Evolutionary conservation across 2,113 vertebrate genomes (phyloP).

Genomic region (Solenodon paradoxus): DNA sequence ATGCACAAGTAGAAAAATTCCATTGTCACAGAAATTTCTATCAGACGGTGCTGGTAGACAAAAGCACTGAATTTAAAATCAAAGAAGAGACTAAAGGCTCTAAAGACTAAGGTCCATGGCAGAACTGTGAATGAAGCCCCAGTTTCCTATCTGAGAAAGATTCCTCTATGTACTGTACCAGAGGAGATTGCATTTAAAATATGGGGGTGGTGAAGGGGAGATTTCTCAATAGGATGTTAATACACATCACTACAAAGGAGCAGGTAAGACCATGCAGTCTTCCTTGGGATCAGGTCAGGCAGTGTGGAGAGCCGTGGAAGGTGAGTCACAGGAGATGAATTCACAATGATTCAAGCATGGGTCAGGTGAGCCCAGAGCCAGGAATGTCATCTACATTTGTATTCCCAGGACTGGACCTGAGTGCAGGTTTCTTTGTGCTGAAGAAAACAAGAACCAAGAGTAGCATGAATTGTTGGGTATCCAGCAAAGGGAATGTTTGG

Average conservation of each 20-base stretch:
- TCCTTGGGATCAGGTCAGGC: neutral
- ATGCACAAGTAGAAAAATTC: neutral
- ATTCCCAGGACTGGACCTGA: neutral
- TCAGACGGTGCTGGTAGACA: neutral
- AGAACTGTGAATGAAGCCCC: neutral
- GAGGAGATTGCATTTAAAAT: neutral
- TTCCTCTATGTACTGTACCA: too few relatives aligned
- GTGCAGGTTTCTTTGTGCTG: neutral
- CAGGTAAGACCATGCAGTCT: neutral
- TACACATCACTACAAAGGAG: too few relatives aligned
- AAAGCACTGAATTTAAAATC: neutral
- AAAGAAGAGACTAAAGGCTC: neutral
- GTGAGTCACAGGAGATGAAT: neutral
- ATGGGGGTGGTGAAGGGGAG: too few relatives aligned
- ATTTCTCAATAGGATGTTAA: neutral
- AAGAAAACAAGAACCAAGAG: neutral
- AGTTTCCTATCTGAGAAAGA: neutral
- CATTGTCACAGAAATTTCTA: neutral
- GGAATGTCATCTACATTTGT: rapidly evolving
- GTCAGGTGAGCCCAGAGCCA: neutral
- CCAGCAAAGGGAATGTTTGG: neutral
- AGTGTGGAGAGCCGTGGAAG: neutral
- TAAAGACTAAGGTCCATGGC: neutral
- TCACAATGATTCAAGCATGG: too few relatives aligned
- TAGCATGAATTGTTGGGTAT: too few relatives aligned